Evolutionary conservation across 2,797 vertebrate genomes (phyloP).

Genomic region (Chaunax sp.): DNA sequence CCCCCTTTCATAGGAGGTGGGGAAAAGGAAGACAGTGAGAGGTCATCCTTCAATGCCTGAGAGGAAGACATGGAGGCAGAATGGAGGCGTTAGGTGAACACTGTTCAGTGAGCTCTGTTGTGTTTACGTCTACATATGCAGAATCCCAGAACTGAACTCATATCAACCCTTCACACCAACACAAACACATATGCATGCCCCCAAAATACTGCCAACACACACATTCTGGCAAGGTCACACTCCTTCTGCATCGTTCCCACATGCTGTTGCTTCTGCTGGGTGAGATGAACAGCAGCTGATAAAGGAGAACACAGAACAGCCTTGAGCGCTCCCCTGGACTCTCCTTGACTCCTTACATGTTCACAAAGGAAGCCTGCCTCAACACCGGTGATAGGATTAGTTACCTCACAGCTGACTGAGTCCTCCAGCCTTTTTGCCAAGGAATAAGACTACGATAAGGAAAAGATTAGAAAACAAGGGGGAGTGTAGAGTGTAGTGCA

Average conservation of each 20-base stretch:
- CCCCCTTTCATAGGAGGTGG: not conserved
- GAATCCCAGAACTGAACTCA: slow-evolving; percentile 5
- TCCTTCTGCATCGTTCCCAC: slow-evolving; percentile 29
- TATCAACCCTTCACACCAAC: not conserved
- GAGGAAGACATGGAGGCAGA: slow-evolving; percentile 1
- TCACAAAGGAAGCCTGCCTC: slow-evolving; percentile 46
- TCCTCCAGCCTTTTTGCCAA: slow-evolving; percentile 28
- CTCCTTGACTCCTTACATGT: slow-evolving; percentile 67
- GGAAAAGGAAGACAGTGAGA: not conserved
- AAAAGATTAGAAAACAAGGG: slow-evolving; percentile 40
- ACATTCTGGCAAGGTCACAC: slow-evolving; percentile 61
- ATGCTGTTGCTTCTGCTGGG: slow-evolving; percentile 47
- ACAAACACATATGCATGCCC: not conserved
- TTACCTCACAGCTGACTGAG: slow-evolving; percentile 37
- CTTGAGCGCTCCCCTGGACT: slow-evolving; percentile 62
- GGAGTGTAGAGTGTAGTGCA: slow-evolving; percentile 19
- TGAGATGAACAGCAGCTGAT: slow-evolving; percentile 64
- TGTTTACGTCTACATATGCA: not conserved
- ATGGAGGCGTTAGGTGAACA: not conserved
- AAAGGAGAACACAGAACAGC: slow-evolving; percentile 50
- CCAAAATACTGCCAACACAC: slow-evolving; percentile 17
- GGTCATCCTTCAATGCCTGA: slow-evolving; percentile 25
- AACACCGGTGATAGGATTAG: slow-evolving; percentile 58
- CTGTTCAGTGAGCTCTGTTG: not conserved
- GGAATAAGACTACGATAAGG: slow-evolving; percentile 41